Evolutionary conservation across 1,140 invertebrate genomes (phyloP).

Genomic region (Drosophila nigrodunni): DNA sequence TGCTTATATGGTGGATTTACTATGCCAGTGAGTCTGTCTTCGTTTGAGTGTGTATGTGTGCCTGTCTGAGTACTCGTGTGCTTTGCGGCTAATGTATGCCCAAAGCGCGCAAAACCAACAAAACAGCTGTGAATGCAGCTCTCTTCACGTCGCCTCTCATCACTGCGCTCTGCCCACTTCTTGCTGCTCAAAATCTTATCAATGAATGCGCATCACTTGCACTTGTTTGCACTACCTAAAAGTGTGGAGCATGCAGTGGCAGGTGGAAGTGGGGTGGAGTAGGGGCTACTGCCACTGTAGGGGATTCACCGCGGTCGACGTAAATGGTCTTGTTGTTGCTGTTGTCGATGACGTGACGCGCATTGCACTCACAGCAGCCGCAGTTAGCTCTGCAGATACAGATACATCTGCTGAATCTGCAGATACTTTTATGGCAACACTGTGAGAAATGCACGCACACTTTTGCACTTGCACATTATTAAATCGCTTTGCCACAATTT

Average conservation of each 20-base stretch:
- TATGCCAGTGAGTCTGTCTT: slow-evolving; percentile 11
- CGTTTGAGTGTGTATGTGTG: neutral
- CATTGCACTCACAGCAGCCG: slow-evolving; percentile 34
- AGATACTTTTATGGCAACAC: slow-evolving; percentile 15
- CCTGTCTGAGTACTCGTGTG: slow-evolving; percentile 19
- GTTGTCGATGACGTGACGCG: slow-evolving; percentile 64
- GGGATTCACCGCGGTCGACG: slow-evolving; percentile 49
- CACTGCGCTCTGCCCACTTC: neutral
- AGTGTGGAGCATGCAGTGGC: neutral
- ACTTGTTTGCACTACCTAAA: slow-evolving; percentile 70
- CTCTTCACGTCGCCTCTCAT: too few species aligned
- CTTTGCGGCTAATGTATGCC: slow-evolving; percentile 72
- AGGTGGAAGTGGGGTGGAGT: neutral
- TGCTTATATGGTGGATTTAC: slow-evolving; percentile 70
- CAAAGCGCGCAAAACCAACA: slow-evolving; percentile 53
- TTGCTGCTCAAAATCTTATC: slow-evolving; percentile 77
- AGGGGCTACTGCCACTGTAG: neutral
- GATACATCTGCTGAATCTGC: slow-evolving; percentile 21
- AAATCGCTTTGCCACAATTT: slow-evolving; percentile 78
- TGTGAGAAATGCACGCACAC: slow-evolving; percentile 49
- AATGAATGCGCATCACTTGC: slow-evolving; percentile 82
- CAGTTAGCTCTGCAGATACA: slow-evolving; percentile 29
- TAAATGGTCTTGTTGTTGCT: slow-evolving; percentile 68
- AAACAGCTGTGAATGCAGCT: slow-evolving; percentile 15
- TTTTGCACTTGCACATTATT: slow-evolving; percentile 29